Evolutionary conservation across 23 tunicate genomes (phyloP), one percentile per base, ranked within the genome.

Genomic region (Corella eumyota): DNA sequence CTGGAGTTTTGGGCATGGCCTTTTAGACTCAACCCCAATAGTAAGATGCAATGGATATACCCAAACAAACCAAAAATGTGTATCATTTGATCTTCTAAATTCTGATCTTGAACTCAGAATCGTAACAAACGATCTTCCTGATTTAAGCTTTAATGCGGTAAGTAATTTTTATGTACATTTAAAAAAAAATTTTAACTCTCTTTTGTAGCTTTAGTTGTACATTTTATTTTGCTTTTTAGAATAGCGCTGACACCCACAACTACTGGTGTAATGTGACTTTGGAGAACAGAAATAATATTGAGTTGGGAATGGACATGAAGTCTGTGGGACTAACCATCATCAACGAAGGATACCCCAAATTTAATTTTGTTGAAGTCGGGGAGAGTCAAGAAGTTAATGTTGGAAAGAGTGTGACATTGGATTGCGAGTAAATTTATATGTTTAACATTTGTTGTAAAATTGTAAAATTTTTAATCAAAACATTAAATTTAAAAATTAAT

Each of bases 1-100:
- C 4, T 75, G 81, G 81, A 66, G 56, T 56, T 56, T 44, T n/a
- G 81, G 81, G 29, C 36, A 30, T n/a, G 73, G 65, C 7, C 66
- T 34, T 23, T n/a, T 24, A 0, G 32, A 28, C 17, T 31, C 57
- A 2, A 30, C 30, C 19, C 32, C 37, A 30, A 21, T 75, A 2
- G 27, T 46, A 2, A 36, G n/a, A 15, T 75, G 81, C 58, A 9
- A 24, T n/a, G 57, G 59, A n/a, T 75, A n/a, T n/a, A n/a, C n/a
- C n/a, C n/a, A n/a, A n/a, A n/a, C n/a, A n/a, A n/a, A n/a, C n/a
- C n/a, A n/a, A n/a, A n/a, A n/a, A n/a, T n/a, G n/a, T n/a, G n/a
- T n/a, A n/a, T n/a, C n/a, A n/a, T n/a, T n/a, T n/a, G n/a, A n/a
- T n/a, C n/a, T n/a, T n/a, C n/a, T n/a, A n/a, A n/a, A n/a, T n/a